A percentile compares a stretch with the other conserved stretches of the same genome.
Conservation (phyloP, 2,888 invertebrate genomes). For the Furcula furcula region DNA sequence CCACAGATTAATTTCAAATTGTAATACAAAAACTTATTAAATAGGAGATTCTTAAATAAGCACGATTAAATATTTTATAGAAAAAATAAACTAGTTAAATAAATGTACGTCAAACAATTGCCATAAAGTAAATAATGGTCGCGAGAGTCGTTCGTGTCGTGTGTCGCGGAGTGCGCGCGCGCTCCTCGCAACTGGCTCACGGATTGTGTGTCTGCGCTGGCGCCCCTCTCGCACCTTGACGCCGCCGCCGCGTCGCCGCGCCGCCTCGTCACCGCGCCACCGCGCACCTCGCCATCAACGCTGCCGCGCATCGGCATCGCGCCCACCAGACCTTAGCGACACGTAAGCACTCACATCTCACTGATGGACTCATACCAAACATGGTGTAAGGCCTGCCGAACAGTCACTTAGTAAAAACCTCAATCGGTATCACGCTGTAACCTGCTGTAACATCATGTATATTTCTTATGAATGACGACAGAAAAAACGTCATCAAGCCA, state of each 20-base stretch:
- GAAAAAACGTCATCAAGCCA: too few species aligned
- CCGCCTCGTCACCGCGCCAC: conserved; percentile 45
- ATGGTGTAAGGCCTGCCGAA: conserved; percentile 60
- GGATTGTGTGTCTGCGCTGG: conserved; percentile 53
- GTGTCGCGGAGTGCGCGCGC: conserved; percentile 68
- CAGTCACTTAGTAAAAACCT: conserved; percentile 43
- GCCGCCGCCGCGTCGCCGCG: conserved; percentile 27
- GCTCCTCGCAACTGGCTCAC: conserved; percentile 72
- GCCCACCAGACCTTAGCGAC: conserved; percentile 72
- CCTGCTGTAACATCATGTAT: too few species aligned
- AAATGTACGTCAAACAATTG: conserved; percentile 61
- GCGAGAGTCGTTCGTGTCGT: conserved; percentile 79
- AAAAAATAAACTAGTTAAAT: conserved; percentile 50
- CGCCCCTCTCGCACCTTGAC: conserved; percentile 31
- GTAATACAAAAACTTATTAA: conserved; percentile 35
- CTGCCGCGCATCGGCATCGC: conserved; percentile 32
- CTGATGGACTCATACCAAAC: conserved; percentile 73
- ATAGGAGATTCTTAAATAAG: conserved; percentile 62
- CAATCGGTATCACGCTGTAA: conserved; percentile 35
- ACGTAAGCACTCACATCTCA: conserved; percentile 77
- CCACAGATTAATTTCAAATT: conserved; percentile 46
- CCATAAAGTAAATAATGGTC: conserved; percentile 59
- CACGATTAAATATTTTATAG: conserved; percentile 58
- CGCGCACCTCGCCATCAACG: conserved; percentile 68
- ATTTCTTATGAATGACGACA: too few species aligned